These are phyloP conservation scores for Macrophya alboannulata DNA, from an alignment of 2,888 invertebrate genomes.

Conservation along the genomic window DNA sequence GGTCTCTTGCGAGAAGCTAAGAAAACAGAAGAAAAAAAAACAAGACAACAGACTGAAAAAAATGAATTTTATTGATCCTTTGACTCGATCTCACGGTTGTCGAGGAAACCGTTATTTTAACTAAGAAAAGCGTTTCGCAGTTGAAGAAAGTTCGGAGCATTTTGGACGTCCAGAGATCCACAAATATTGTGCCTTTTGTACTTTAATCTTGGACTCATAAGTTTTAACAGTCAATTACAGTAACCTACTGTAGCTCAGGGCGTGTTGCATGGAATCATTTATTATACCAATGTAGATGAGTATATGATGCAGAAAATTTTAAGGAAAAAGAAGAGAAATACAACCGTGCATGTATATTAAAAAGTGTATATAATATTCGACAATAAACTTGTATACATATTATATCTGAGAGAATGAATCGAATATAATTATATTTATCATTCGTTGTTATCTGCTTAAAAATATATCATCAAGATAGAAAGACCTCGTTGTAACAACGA, in stretches of 20 bases:
- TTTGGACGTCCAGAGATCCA: background rate
- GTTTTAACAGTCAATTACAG: background rate
- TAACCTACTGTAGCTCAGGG: background rate
- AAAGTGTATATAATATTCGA: background rate
- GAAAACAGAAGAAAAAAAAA: background rate
- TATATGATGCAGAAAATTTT: background rate
- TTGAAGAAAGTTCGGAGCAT: background rate
- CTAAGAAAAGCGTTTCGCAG: background rate
- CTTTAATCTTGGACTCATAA: background rate
- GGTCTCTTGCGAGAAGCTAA: background rate
- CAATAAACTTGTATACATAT: too few species aligned
- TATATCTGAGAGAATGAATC: too few species aligned
- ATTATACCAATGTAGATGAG: background rate
- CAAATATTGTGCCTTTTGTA: background rate
- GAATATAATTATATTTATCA: background rate
- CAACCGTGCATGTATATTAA: background rate
- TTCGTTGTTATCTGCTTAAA: background rate
- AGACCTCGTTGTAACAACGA: background rate
- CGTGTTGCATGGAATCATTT: background rate
- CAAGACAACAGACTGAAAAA: background rate
- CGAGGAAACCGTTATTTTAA: background rate
- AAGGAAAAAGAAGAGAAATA: background rate
- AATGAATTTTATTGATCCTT: background rate
- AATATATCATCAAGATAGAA: background rate
- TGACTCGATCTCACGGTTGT: background rate